A percentile compares a stretch with the other conserved stretches of the same genome.
Conservation (phyloP, 2,113 vertebrate species). For the Arothron firmamentum region DNA sequence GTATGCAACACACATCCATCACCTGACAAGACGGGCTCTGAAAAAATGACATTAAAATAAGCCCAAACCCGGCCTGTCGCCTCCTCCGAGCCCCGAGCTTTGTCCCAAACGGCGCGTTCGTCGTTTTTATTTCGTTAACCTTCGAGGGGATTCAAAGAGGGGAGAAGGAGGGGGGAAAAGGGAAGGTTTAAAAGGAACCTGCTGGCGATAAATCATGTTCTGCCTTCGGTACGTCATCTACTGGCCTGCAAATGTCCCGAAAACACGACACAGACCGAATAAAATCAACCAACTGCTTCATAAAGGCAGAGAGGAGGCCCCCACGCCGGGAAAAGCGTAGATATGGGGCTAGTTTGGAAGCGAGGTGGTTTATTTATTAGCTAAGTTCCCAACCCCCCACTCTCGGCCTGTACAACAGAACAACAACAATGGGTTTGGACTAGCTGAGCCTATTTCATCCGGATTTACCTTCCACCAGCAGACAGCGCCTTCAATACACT, state of each 20-base stretch:
- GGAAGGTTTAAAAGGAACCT: slow-evolving; percentile 56
- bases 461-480: slow-evolving; percentile 10
- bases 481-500: not conserved
- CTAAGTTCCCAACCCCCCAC: slow-evolving; percentile 71
- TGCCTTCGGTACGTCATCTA: slow-evolving; percentile 47
- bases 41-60: slow-evolving; percentile 10
- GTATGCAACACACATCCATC: slow-evolving; percentile 63
- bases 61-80: too few species aligned
- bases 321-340: not conserved
- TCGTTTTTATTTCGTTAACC: not conserved
- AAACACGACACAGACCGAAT: not conserved
- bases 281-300: rapidly evolving
- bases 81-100: rapidly evolving
- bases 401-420: slow-evolving; percentile 61
- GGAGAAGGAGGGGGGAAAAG: slow-evolving; percentile 15
- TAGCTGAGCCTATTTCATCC: slow-evolving; percentile 39
- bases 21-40: slow-evolving; percentile 25
- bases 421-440: slow-evolving; percentile 69
- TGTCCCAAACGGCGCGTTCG: not conserved
- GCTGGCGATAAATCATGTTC: slow-evolving; percentile 59
- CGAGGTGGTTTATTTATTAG: slow-evolving; percentile 53
- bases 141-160: not conserved
- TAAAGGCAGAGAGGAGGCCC: too few species aligned
- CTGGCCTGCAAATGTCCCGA: slow-evolving; percentile 11
- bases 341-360: slow-evolving; percentile 6